Conservation (phyloP, 2,888 invertebrate genomes). For the Lissocephala sabroskyi region DNA sequence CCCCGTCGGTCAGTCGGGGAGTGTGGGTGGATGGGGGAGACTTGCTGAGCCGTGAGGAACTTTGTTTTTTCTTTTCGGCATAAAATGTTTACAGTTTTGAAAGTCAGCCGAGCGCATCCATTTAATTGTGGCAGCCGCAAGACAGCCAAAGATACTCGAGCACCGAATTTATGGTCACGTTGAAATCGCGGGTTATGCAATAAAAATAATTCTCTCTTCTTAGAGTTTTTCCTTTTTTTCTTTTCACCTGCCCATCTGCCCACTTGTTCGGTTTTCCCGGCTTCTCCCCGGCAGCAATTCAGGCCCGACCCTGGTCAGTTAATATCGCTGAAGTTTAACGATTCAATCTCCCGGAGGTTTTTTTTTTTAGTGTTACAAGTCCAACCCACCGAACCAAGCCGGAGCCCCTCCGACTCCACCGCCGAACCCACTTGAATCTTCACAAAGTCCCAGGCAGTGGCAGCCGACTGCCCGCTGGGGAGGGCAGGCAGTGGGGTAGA, state of each 20-base stretch:
- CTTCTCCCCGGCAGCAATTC: too few relatives aligned
- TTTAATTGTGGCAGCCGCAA: conserved; percentile 49
- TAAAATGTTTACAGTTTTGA: conserved; percentile 57
- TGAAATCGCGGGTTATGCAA: conserved; percentile 60
- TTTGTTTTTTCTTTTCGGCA: conserved; percentile 21
- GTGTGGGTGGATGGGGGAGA: not conserved
- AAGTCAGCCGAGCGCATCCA: conserved; percentile 53
- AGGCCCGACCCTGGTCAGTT: too few relatives aligned
- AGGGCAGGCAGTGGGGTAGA: too few relatives aligned
- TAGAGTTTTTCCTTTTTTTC: conserved; percentile 11
- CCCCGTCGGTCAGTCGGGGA: not conserved
- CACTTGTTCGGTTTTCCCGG: too few relatives aligned
- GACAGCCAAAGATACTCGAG: conserved; percentile 44
- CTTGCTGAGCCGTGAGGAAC: too few relatives aligned
- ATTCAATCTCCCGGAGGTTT: conserved; percentile 43
- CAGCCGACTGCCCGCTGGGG: too few relatives aligned
- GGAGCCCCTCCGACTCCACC: too few relatives aligned
- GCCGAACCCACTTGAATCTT: too few relatives aligned
- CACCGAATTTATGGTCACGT: conserved; percentile 55
- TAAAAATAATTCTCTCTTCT: conserved; percentile 44
- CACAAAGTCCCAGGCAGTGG: too few relatives aligned
- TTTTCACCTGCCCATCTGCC: too few relatives aligned
- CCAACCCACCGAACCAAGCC: not conserved
- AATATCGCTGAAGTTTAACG: too few relatives aligned
- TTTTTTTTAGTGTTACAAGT: conserved; percentile 23